Evolutionary conservation across 2,797 vertebrate genomes (phyloP), one percentile per base, ranked within the genome.

Genomic region (Schizopygopsis pylzovi): DNA sequence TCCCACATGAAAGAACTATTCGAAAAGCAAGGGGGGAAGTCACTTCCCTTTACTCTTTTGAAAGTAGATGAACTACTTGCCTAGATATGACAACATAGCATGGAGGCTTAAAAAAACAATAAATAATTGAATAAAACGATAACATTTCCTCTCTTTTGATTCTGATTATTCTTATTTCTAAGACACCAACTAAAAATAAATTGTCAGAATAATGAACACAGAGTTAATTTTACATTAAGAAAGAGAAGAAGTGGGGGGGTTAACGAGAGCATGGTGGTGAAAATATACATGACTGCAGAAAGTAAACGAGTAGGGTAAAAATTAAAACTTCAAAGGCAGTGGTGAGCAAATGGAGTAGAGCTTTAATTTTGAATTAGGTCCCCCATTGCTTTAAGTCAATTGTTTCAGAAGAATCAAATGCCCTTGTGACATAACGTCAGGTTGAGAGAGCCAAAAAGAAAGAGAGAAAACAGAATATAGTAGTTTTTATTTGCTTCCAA

Each of bases 181-280:
- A 93, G 93, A 95, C 93, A 94, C 91, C 87, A 90, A 90, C 92
- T 90, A 88, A 91, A 91, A 94, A 94, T 94, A 94, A 86, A 94
- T 93, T 90, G 85, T 92, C 85, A 91, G 91, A 89, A 91, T 93
- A 94, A 95, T 91, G 89, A 94, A 91, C 90, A 89, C 82, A 83
- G 77, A 52, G 68, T 87, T 85, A 85, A 89, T 82, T 87, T 49
- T 16, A 43, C 83, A 84, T 73, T 85, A 68, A 73, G 70, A 7
- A 71, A 73, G 28, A 25, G 65, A 13, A 39, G 45, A 37, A 68
- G 81, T 33, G 88, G 89, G 90, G 88, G 89, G 88, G 91, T 9
- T 6, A 11, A 78, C 1, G 28, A 77, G 39, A 41, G 11, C 28
- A 43, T 7, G 0, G 3, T 93, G 91, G 91, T 92, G 91, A 92